Base-by-base conservation (phyloP, 2,113 vertebrate genomes). In the Malurus melanocephalus region DNA sequence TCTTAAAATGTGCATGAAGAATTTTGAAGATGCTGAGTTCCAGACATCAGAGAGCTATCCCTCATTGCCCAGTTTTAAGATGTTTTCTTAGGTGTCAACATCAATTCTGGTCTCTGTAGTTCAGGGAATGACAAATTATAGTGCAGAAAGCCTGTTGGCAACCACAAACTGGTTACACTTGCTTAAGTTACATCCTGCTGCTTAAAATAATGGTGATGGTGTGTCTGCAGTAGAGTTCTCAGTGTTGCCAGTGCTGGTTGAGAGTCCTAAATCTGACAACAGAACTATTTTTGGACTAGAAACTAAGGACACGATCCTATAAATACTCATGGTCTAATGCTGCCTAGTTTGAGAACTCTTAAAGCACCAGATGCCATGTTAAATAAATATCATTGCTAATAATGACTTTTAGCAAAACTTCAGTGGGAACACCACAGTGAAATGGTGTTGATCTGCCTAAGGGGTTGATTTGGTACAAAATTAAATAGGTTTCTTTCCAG, bases 341-440 rank as follows among this genome's bases (percentile, higher is more conserved):
- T 72, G 26, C 26, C 9, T 51, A 23, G 16, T 11, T 13, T 57
- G 26, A 67, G 38, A 84, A 49, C 9, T 62, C 28, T 33, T 49
- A 64, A 62, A 65, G 24, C 14, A 35, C 8, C 6, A 26, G 30
- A 38, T 67, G 43, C 72, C 10, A 9, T 21, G 28, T 32, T 42
- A 80, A 76, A 59, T 42, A 80, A 86, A 23, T 20, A 52, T 27
- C 51, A 69, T 22, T 71, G 32, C 13, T 26, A 43, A 51, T 33
- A 42, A 43, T 2, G 0, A 18, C 17, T 78, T 49, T 4, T 27
- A 48, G 3, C 9, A 40, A 3, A 3, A 7, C n/a, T 82, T 76
- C 0, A 0, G 4, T 26, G 9, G 57, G 59, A 51, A 9, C 8
- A 66, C 24, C 11, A 32, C 48, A 43, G n/a, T n/a, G n/a, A n/a